Evolutionary conservation across 1,140 invertebrate genomes (phyloP), one percentile per base, ranked within the genome.

Genomic region (Aphis gossypii): DNA sequence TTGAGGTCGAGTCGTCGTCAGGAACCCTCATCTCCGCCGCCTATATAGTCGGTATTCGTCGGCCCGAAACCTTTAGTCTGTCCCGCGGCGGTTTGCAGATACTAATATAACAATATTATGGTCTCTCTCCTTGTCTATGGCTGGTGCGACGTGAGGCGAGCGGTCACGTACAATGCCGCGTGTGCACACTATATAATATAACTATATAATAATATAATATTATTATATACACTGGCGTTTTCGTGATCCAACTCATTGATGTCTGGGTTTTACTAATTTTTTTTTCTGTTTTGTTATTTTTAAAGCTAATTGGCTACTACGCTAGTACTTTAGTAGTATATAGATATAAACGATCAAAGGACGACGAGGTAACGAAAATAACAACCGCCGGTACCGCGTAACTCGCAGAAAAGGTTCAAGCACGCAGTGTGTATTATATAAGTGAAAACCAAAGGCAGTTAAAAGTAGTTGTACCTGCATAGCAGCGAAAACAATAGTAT

Each of bases 31-130:
- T 82, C 14, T n/a, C 35, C 48, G 18, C 2, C 48, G 0, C 54
- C 54, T 41, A 41, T 41, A 41, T 38, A 25, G 4, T 68, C 20
- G 18, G 60, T 82, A 76, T 82, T 48, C 25, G 48, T 48, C 76
- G 20, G 60, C 44, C 90, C 41, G 20, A 82, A 92, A 92, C 90
- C 60, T 92, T 82, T 76, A 30, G 23, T 76, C 76, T n/a, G 60
- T 48, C 56, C 68, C 23, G 41, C 41, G 44, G 60, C n/a, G 44
- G 2, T 35, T 21, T 8, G 23, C 0, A 51, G 23, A 54, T 76
- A 18, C 56, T 76, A 46, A 48, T 46, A 23, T 41, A 25, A 14
- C 83, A 3, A 84, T 84, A 41, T 44, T 30, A 44, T 25, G 18
- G 48, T 1, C 48, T 14, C 48, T 2, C 48, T 51, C 48, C 38